Base-by-base conservation (phyloP, 1,140 invertebrate species). In the Odontomachus brunneus region DNA sequence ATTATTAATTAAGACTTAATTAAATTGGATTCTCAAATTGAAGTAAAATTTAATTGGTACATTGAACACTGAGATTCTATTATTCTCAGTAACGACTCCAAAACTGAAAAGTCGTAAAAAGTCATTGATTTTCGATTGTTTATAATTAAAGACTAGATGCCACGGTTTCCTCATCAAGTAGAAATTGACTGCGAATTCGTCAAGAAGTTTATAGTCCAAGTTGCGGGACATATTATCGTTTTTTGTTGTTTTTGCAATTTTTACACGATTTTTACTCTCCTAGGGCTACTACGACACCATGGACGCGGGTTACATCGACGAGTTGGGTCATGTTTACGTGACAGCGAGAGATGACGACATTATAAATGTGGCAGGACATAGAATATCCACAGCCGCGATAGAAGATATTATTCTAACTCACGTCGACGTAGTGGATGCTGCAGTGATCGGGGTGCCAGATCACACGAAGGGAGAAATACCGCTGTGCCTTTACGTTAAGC, bases 231-330 rank as follows among this genome's bases (percentile, higher is more conserved):
- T 33, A 33, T 5, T 5, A 33, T 44, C 29, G 29, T 5, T 33
- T 0, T 44, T 5, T 7, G 38, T 24, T 26, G 12, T 15, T 59
- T 11, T 63, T 38, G 9, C n/a, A 26, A 49, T 48, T 9, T 17
- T 15, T 48, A 24, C 17, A 2, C n/a, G 0, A 33, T 29, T n/a
- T n/a, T n/a, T n/a, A 24, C 0, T 7, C 29, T 67, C 83, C 60
- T 80, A 98, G 98, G 98, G 98, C n/a, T 99, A 97, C 92, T 99
- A 99, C 88, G 98, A 99, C 89, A 99, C 98, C 5, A 98, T 98
- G 97, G 98, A 99, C 91, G 97, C 98, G 0, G 98, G 98, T 0
- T 98, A 97, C 90, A 95, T 96, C 49, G 98, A 98, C 89, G 95
- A 97, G 69, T 96, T 97, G 82, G 98, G 98, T 3, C 97, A 98